A percentile compares a stretch with the other conserved stretches of the same genome.
Conservation (phyloP, 2,888 invertebrate genomes). For the Rugalucina vietnamica region DNA sequence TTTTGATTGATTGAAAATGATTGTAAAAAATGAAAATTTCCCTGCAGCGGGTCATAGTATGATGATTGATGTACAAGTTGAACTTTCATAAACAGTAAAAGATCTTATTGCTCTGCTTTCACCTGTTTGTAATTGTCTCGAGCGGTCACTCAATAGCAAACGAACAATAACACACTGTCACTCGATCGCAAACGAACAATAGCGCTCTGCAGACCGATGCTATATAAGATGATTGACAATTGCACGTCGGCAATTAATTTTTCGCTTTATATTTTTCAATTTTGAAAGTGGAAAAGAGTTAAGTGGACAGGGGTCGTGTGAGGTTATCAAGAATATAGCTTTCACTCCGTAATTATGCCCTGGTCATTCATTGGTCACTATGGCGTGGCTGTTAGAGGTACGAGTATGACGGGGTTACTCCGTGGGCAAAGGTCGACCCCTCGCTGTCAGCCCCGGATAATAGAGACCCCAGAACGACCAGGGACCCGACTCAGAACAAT, state of each 20-base stretch:
- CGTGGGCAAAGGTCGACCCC: constrained; percentile 66
- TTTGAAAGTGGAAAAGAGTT: constrained; percentile 56
- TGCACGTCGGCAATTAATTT: constrained; percentile 60
- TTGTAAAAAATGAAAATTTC: constrained; percentile 55
- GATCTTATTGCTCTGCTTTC: constrained; percentile 54
- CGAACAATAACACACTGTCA: constrained; percentile 43
- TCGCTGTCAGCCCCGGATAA: constrained; percentile 50
- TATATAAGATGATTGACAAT: constrained; percentile 55
- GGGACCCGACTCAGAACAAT: constrained; percentile 56
- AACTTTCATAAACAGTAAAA: constrained; percentile 62
- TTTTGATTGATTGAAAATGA: constrained; percentile 55
- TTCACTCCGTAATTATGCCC: constrained; percentile 62
- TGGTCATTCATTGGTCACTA: constrained; percentile 62
- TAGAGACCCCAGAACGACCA: constrained; percentile 44
- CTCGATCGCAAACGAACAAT: constrained; percentile 14
- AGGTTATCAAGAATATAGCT: constrained; percentile 60
- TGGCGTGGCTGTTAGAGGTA: constrained; percentile 60
- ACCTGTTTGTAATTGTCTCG: constrained; percentile 64
- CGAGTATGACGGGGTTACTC: constrained; percentile 58
- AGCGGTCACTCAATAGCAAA: constrained; percentile 46
- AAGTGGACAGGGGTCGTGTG: constrained; percentile 59
- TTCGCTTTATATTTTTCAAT: constrained; percentile 59
- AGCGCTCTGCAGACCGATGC: neutral
- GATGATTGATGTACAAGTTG: constrained; percentile 60
- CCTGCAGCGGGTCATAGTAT: constrained; percentile 46